phyloP scores from a whole-genome alignment of 2,797 vertebrate genomes.

The Esox lucius region DNA sequence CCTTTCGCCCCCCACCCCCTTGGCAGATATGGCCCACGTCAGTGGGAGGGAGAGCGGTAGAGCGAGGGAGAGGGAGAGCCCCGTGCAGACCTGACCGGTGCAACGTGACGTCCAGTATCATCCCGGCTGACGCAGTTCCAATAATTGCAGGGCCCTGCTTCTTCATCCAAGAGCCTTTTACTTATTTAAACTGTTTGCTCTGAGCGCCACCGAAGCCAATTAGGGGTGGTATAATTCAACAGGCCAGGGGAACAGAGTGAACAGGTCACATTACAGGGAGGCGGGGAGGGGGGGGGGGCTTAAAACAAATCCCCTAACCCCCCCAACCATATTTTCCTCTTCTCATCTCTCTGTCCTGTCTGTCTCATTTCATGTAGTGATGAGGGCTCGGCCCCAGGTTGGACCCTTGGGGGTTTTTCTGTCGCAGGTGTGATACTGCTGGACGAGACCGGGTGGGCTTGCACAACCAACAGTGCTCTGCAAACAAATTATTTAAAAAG shows the following conservation, averaged over 20 bases:
- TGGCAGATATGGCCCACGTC: neutral
- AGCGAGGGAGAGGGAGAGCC: conserved; percentile 33
- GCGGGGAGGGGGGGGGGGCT: conserved; percentile 23
- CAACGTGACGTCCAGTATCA: conserved; percentile 27
- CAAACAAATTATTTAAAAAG: conserved; percentile 42
- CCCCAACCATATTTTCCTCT: conserved; percentile 41
- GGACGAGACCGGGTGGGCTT: conserved; percentile 42
- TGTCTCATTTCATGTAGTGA: conserved; percentile 40
- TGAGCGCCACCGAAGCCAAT: conserved; percentile 78
- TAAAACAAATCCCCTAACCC: conserved; percentile 19
- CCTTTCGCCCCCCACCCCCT: neutral
- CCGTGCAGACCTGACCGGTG: conserved; percentile 28
- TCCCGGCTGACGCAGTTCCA: conserved; percentile 87
- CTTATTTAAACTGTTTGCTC: conserved; percentile 84
- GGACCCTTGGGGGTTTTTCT: conserved; percentile 15
- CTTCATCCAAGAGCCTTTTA: conserved; percentile 77
- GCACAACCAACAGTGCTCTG: conserved; percentile 42
- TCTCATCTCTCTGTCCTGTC: conserved; percentile 13
- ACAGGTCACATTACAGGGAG: conserved; percentile 23
- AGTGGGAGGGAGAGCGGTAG: neutral
- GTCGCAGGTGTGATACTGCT: conserved; percentile 22
- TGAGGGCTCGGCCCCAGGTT: conserved; percentile 37
- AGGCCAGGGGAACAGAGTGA: conserved; percentile 58
- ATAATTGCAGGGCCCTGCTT: conserved; percentile 77
- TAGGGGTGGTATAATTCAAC: conserved; percentile 77